Conservation (phyloP, 2,888 invertebrate species). For the Lamproptera curius region DNA sequence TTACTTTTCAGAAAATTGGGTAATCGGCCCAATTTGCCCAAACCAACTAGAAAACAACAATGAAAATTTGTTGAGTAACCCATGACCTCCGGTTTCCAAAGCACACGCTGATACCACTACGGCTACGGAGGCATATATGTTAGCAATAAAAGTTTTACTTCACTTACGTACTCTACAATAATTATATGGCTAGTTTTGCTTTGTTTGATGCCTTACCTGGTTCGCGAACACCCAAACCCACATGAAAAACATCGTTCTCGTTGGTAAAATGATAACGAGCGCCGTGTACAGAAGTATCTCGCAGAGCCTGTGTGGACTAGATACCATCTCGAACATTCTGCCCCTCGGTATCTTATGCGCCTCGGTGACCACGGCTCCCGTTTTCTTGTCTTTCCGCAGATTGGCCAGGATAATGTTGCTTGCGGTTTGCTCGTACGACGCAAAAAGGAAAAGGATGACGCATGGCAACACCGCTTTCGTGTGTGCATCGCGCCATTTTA, state of each 20-base stretch:
- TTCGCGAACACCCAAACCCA: conserved; percentile 86
- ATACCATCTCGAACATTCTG: conserved; percentile 86
- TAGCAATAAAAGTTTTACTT: no score
- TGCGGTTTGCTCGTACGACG: conserved; percentile 85
- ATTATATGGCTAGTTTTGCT: no score
- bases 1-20: no score
- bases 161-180: no score
- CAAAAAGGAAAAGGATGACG: conserved; percentile 80
- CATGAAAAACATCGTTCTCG: conserved; percentile 81
- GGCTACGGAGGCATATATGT: no score
- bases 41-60: no score
- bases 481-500: conserved; percentile 42
- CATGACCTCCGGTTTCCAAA: no score
- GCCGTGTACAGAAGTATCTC: conserved; percentile 85
- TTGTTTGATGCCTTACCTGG: no score
- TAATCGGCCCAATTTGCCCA: no score
- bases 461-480: conserved; percentile 56
- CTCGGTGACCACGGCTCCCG: conserved; percentile 81
- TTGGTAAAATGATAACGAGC: conserved; percentile 80
- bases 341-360: conserved; percentile 86
- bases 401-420: conserved; percentile 85
- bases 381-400: conserved; percentile 84
- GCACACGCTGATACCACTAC: no score
- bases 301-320: conserved; percentile 89
- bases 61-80: no score